A percentile compares a stretch with the other conserved stretches of the same genome.
phyloP scores from a whole-genome alignment of 2,113 vertebrate species.

The Lepisosteus osseus region DNA sequence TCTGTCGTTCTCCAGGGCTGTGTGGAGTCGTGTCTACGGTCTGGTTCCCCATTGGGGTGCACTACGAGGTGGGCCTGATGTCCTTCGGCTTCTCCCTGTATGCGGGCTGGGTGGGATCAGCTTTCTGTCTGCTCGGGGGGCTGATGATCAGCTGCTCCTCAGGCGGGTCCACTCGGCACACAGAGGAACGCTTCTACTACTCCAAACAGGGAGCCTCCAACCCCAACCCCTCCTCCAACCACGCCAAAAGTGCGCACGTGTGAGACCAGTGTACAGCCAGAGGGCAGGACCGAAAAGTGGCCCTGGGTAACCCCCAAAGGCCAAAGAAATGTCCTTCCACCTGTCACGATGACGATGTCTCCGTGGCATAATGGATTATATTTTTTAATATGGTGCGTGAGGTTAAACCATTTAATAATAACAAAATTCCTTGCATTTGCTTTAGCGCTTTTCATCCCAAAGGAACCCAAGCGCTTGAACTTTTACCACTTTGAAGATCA shows the following conservation, averaged over 20 bases:
- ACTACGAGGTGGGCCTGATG: constrained; percentile 79
- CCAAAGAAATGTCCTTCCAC: neutral
- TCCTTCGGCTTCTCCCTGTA: constrained; percentile 92
- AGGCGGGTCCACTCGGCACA: constrained; percentile 65
- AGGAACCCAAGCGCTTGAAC: too few species aligned
- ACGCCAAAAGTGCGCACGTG: constrained; percentile 87
- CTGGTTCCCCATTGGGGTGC: constrained; percentile 87
- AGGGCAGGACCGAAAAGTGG: neutral
- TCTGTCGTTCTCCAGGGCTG: constrained; percentile 64
- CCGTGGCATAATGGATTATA: too few species aligned
- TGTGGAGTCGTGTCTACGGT: constrained; percentile 80
- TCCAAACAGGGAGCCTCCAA: constrained; percentile 65
- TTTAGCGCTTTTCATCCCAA: too few species aligned
- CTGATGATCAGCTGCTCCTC: constrained; percentile 76
- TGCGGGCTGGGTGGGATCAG: constrained; percentile 85
- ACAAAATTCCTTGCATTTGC: too few species aligned
- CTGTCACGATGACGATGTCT: too few species aligned
- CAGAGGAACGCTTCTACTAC: constrained; percentile 89
- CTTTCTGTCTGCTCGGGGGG: constrained; percentile 81
- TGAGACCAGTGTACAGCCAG: constrained; percentile 47
- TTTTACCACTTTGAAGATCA: too few species aligned
- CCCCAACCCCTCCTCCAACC: constrained; percentile 66
- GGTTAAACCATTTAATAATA: too few species aligned
- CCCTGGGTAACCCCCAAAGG: too few species aligned
- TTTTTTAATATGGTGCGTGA: too few species aligned